Percentiles rank a stretch among this genome's conserved stretches.
Conservation (phyloP, 2,797 vertebrate species). For the Rallus crepitans region DNA sequence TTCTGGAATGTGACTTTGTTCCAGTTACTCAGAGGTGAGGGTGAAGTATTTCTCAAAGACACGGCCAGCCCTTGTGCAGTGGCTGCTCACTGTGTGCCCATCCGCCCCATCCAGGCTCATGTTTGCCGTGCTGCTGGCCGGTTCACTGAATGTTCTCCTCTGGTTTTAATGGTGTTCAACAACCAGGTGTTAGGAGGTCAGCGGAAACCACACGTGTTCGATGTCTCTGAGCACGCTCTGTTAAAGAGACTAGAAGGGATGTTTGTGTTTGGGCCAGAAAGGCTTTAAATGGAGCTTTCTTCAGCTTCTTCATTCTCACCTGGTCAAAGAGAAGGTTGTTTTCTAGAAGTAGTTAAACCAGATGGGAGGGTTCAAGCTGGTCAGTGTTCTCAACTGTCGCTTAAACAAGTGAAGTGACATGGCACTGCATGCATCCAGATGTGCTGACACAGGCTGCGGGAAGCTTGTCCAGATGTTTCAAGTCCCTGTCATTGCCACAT, state of each 20-base stretch:
- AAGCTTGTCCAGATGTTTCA: not conserved
- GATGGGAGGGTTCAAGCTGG: not conserved
- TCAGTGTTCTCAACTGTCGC: not conserved
- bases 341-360: not conserved
- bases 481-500: not conserved
- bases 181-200: not conserved
- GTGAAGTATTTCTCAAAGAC: not conserved
- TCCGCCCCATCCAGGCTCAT: not conserved
- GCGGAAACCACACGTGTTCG: not conserved
- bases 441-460: constrained; percentile 29
- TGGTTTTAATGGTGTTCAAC: not conserved
- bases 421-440: not conserved
- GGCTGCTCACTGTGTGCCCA: not conserved
- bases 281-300: not conserved
- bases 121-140: not conserved
- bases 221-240: not conserved
- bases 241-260: not conserved
- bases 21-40: not conserved
- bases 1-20: not conserved
- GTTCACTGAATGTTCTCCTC: not conserved
- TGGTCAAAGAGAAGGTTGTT: not conserved
- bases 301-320: not conserved
- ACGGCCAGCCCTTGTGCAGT: not conserved
- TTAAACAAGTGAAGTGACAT: not conserved
- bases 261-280: not conserved